These are phyloP conservation scores for Drosophila koepferae DNA, from an alignment of 2,888 invertebrate species.

Conservation along the genomic window DNA sequence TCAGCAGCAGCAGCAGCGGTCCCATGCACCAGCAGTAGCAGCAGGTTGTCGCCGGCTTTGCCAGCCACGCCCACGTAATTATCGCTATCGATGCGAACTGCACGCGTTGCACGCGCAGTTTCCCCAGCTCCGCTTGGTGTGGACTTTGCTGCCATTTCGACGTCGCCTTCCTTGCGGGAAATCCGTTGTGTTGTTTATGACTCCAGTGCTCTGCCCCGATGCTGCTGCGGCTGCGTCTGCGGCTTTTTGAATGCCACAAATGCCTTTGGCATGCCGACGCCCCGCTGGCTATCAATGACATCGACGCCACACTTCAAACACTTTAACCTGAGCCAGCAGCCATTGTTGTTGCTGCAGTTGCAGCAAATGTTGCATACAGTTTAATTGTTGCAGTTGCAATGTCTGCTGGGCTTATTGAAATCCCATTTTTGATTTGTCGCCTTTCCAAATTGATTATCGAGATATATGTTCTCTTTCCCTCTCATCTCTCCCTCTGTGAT, in stretches of 20 bases:
- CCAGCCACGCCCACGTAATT: slow-evolving; percentile 74
- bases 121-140: slow-evolving; percentile 13
- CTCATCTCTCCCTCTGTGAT: not conserved
- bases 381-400: slow-evolving; percentile 15
- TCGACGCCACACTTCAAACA: slow-evolving; percentile 27
- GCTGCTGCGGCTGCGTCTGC: slow-evolving; percentile 32
- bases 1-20: slow-evolving; percentile 29
- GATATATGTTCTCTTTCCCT: not conserved
- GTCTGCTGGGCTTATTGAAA: slow-evolving; percentile 41
- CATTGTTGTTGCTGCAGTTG: slow-evolving; percentile 13
- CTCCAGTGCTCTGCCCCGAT: slow-evolving; percentile 18
- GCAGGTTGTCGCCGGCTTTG: slow-evolving; percentile 42
- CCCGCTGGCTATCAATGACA: slow-evolving; percentile 41
- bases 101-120: slow-evolving; percentile 35
- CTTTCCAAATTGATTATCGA: not conserved
- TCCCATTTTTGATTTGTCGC: slow-evolving; percentile 42
- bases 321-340: slow-evolving; percentile 28
- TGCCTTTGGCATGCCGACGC: slow-evolving; percentile 45
- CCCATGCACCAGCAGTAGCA: slow-evolving; percentile 23
- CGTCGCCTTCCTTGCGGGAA: slow-evolving; percentile 51
- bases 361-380: slow-evolving; percentile 9
- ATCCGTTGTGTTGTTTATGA: slow-evolving; percentile 60
- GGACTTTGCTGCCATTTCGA: slow-evolving; percentile 41
- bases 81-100: slow-evolving; percentile 63
- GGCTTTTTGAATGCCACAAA: slow-evolving; percentile 54